Conservation (phyloP, 37 sponge, comb jelly and placozoan species). For the Bolinopsis microptera region DNA sequence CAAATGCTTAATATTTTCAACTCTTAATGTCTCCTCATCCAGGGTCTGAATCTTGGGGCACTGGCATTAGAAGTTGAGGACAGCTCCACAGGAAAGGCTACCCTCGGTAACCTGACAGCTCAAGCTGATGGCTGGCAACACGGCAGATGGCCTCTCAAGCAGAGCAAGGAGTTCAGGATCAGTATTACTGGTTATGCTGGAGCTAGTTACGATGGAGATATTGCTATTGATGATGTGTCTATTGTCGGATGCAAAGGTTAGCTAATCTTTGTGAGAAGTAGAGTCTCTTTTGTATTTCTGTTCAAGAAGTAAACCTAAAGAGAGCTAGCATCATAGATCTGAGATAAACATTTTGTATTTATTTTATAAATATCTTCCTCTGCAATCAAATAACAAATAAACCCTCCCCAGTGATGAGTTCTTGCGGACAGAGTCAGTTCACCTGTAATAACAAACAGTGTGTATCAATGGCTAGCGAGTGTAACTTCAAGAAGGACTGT, state of each 20-base stretch:
- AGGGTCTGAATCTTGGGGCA: conserved; percentile 43
- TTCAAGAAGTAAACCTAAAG: no score
- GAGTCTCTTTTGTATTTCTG: no score
- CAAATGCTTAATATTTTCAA: not conserved
- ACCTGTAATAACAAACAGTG: conserved; percentile 52
- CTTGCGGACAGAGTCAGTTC: conserved; percentile 52
- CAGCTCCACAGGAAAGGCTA: not conserved
- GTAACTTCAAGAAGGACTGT: conserved; percentile 67
- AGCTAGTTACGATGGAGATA: conserved; percentile 63
- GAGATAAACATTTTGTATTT: no score
- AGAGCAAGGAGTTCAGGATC: conserved; percentile 62
- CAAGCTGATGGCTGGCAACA: conserved; percentile 47
- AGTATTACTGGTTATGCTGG: conserved; percentile 64
- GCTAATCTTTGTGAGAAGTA: no score
- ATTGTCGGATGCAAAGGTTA: conserved; percentile 62
- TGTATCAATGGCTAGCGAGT: conserved; percentile 9
- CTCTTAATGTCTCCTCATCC: not conserved
- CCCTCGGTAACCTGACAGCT: conserved; percentile 63
- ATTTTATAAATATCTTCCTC: no score
- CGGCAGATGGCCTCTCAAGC: not conserved
- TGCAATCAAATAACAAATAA: no score
- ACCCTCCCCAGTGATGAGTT: conserved; percentile 31
- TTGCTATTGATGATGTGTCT: conserved; percentile 70
- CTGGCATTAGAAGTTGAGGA: conserved; percentile 28
- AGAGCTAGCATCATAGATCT: no score